A percentile compares a stretch with the other conserved stretches of the same genome.
Conservation (phyloP, 2,888 invertebrate species). For the Pachliopta kotzebuea region DNA sequence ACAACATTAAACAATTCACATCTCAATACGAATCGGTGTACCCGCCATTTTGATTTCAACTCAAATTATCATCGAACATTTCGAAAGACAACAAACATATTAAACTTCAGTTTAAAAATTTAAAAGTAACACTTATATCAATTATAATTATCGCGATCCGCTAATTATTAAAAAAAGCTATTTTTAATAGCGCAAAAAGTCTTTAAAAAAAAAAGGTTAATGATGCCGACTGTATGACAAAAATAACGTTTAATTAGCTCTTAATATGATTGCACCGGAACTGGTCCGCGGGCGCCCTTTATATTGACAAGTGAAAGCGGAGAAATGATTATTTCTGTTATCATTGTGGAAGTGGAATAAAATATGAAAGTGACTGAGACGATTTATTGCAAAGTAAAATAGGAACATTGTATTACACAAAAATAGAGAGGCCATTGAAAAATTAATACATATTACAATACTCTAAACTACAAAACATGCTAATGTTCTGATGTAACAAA, state of each 20-base stretch:
- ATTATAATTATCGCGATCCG: neutral
- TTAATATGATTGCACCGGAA: conserved; percentile 32
- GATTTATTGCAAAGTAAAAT: neutral
- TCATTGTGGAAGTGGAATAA: conserved; percentile 24
- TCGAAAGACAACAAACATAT: neutral
- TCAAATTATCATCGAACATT: neutral
- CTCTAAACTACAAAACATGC: no score
- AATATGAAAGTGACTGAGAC: conserved; percentile 23
- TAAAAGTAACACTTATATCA: neutral
- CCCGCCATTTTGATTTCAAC: neutral
- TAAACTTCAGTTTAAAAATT: neutral
- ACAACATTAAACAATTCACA: neutral
- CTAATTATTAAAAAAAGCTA: conserved; percentile 3
- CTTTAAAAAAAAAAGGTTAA: conserved; percentile 7
- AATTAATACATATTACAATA: no score
- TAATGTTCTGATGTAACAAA: no score
- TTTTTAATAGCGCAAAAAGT: neutral
- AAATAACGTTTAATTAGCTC: conserved; percentile 38
- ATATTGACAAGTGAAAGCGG: conserved; percentile 28
- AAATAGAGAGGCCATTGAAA: no score
- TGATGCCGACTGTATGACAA: conserved; percentile 32
- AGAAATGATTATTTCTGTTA: conserved; percentile 20
- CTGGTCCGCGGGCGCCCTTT: conserved; percentile 25
- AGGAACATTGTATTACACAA: no score
- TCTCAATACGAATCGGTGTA: neutral